Percentiles rank a stretch among this genome's conserved stretches.
Evolutionary conservation across 2,888 invertebrate species (phyloP).

Genomic region (Sesia bembeciformis): DNA sequence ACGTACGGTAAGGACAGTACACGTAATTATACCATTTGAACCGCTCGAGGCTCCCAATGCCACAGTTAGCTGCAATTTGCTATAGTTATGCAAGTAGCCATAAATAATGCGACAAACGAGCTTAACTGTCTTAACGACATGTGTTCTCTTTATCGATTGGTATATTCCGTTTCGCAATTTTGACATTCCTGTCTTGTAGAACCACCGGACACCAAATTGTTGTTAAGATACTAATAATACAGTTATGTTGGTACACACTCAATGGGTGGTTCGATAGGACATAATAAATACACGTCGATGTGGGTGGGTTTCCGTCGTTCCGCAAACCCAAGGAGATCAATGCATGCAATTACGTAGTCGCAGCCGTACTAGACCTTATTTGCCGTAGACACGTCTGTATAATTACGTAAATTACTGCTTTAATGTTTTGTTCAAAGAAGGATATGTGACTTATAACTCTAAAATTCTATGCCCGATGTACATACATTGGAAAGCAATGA

Average conservation of each 20-base stretch:
- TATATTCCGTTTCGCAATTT: slow-evolving; percentile 21
- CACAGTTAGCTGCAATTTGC: slow-evolving; percentile 29
- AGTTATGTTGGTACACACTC: slow-evolving; percentile 11
- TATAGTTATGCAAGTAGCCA: slow-evolving; percentile 40
- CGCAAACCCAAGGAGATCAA: slow-evolving; percentile 63
- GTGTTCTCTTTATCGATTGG: slow-evolving; percentile 8
- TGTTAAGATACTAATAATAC: slow-evolving; percentile 2
- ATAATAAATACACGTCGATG: slow-evolving; percentile 35
- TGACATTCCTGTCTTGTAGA: slow-evolving; percentile 12
- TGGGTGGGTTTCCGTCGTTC: slow-evolving; percentile 42
- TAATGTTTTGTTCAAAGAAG: background rate
- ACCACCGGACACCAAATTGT: slow-evolving; percentile 20
- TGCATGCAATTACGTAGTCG: slow-evolving; percentile 40
- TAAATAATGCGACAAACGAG: slow-evolving; percentile 26
- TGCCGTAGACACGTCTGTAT: slow-evolving; percentile 7
- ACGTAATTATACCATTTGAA: slow-evolving; percentile 31
- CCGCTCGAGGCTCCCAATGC: slow-evolving; percentile 37
- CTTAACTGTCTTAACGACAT: slow-evolving; percentile 6
- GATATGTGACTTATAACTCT: background rate
- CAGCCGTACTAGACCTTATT: slow-evolving; percentile 21
- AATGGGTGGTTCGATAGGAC: slow-evolving; percentile 20
- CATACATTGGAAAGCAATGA: slow-evolving; percentile 24
- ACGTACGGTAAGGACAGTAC: slow-evolving; percentile 18
- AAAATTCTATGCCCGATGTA: background rate
- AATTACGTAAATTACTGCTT: slow-evolving; percentile 38